A percentile compares a stretch with the other conserved stretches of the same genome.
phyloP scores from a whole-genome alignment of 2,888 invertebrate genomes.

The Aporophyla nigra region DNA sequence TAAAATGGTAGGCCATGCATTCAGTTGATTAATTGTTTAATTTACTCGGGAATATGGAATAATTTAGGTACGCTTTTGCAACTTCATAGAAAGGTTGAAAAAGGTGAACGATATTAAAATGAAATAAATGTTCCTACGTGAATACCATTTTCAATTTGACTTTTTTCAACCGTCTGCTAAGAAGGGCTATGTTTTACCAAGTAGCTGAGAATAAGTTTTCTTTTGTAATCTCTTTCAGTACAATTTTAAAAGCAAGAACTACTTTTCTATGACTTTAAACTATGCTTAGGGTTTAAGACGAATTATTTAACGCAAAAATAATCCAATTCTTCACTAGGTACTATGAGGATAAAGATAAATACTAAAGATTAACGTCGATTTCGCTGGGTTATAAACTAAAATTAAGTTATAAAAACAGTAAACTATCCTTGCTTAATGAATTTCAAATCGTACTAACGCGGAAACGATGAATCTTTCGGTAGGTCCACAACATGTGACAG shows the following conservation, averaged over 20 bases:
- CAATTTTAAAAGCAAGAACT: not conserved
- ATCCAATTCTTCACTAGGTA: too few species aligned
- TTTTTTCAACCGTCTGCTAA: conserved; percentile 4
- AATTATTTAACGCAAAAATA: too few species aligned
- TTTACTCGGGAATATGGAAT: conserved; percentile 73
- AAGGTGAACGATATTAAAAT: conserved; percentile 14
- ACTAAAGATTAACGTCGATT: too few species aligned
- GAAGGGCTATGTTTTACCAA: conserved; percentile 9
- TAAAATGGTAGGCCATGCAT: conserved; percentile 71
- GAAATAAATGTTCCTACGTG: conserved; percentile 26
- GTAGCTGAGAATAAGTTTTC: conserved; percentile 10
- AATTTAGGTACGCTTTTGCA: conserved; percentile 42
- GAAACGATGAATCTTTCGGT: conserved; percentile 7
- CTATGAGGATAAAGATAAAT: too few species aligned
- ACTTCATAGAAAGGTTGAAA: conserved; percentile 34
- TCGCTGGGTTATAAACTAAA: too few species aligned
- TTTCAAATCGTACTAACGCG: not conserved
- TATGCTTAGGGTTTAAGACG: too few species aligned
- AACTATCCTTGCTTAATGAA: not conserved
- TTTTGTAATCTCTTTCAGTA: not conserved
- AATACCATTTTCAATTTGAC: conserved; percentile 14
- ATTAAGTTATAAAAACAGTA: too few species aligned
- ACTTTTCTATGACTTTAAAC: not conserved
- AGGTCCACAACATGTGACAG: not conserved
- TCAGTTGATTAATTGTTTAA: conserved; percentile 85